These are phyloP conservation scores for Rousettus madagascariensis DNA, from an alignment of 2,797 vertebrate species.

Conservation along the genomic window DNA sequence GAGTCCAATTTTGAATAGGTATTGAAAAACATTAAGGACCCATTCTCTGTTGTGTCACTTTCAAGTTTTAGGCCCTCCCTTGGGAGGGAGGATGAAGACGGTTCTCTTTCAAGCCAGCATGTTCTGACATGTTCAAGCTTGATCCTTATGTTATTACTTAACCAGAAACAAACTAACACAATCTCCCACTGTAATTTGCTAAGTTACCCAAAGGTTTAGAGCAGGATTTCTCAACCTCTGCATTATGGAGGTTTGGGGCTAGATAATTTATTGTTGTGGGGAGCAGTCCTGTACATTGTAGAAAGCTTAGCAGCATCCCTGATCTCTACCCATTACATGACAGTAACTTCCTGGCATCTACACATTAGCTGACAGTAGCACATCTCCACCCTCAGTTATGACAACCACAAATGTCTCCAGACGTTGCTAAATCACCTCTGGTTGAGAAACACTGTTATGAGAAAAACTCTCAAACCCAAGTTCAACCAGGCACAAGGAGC, in stretches of 20 bases:
- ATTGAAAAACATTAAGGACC: background rate
- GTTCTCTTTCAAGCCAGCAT: background rate
- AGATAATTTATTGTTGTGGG: background rate
- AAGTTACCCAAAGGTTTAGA: conserved; percentile 44
- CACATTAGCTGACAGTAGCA: background rate
- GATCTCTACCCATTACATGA: background rate
- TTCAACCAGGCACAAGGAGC: background rate
- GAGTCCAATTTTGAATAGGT: background rate
- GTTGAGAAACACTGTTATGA: background rate
- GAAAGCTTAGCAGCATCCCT: background rate
- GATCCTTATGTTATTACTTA: background rate
- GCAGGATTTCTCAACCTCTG: background rate
- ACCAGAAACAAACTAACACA: background rate
- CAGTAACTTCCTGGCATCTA: background rate
- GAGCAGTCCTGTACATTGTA: background rate
- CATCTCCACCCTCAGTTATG: background rate
- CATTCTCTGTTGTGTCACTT: background rate
- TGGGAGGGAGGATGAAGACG: background rate
- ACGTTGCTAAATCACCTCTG: background rate
- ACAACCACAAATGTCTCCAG: background rate
- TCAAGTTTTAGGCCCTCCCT: background rate
- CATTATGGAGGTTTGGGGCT: background rate
- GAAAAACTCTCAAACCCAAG: background rate
- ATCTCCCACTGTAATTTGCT: conserved; percentile 45
- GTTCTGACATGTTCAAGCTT: background rate